Percentiles rank a stretch among this genome's conserved stretches.
Conservation (phyloP, 2,113 vertebrate genomes). For the Oophaga pumilio region DNA sequence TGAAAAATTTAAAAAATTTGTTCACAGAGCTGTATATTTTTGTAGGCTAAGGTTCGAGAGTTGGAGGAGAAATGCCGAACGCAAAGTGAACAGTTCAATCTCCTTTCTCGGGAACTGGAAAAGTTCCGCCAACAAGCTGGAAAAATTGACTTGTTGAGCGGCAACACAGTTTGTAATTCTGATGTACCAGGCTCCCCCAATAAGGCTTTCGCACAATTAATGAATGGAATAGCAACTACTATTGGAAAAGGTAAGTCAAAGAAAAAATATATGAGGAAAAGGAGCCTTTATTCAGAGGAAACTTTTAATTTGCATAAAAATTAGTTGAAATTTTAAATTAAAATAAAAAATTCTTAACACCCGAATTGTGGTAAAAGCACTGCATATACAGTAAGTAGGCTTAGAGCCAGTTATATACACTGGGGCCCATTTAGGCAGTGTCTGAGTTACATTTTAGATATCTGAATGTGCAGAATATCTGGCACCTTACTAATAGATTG, state of each 20-base stretch:
- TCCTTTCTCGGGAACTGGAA: conserved; percentile 91
- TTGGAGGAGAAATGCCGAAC: conserved; percentile 94
- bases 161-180: conserved; percentile 67
- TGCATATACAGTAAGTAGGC: too few relatives aligned
- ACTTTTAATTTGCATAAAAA: background rate
- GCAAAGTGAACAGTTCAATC: conserved; percentile 95
- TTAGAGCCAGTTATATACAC: too few relatives aligned
- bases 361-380: too few relatives aligned
- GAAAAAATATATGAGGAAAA: conserved; percentile 36
- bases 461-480: too few relatives aligned
- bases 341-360: too few relatives aligned
- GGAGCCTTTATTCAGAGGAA: background rate
- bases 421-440: too few relatives aligned
- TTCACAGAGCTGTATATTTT: background rate
- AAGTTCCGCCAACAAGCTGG: conserved; percentile 88
- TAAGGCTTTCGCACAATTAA: conserved; percentile 81
- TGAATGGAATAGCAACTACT: conserved; percentile 88
- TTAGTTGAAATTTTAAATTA: too few relatives aligned
- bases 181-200: conserved; percentile 74
- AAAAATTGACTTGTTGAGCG: conserved; percentile 83
- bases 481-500: too few relatives aligned
- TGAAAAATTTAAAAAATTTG: background rate
- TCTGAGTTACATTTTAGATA: too few relatives aligned
- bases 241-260: conserved; percentile 81
- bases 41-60: conserved; percentile 91